Percentiles rank a stretch among this genome's conserved stretches.
These are phyloP conservation scores for Meloidogyne chitwoodi DNA, from an alignment of 1,140 invertebrate genomes.

Conservation along the genomic window DNA sequence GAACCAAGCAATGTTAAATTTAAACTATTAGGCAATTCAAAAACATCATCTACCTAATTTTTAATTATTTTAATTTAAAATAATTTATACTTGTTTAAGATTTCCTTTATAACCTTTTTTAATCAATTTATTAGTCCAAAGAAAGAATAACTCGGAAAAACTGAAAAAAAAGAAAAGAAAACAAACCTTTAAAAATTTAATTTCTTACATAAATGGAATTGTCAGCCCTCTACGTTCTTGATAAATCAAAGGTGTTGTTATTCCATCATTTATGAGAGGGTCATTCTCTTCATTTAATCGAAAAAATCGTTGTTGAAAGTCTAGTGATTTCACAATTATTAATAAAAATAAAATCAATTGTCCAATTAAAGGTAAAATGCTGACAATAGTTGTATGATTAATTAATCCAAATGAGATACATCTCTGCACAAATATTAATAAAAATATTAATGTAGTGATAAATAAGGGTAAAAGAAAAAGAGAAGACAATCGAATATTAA, in stretches of 20 bases:
- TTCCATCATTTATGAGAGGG: neutral
- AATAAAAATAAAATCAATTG: no score
- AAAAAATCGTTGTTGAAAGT: neutral
- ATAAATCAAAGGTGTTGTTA: neutral
- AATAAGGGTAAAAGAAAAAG: no score
- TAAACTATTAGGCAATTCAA: constrained; percentile 48
- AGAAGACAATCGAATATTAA: no score
- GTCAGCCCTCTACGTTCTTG: neutral
- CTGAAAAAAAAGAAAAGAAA: neutral
- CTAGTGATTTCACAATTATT: no score
- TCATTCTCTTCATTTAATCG: neutral
- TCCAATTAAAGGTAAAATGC: no score
- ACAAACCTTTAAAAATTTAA: neutral
- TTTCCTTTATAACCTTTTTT: constrained; percentile 47
- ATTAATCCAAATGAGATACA: no score
- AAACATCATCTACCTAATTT: constrained; percentile 51
- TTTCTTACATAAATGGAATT: neutral
- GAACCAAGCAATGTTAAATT: constrained; percentile 37
- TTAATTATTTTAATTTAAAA: neutral
- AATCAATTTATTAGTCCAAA: constrained; percentile 52
- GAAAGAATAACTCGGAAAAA: constrained; percentile 56
- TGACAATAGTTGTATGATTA: no score
- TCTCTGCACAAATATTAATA: no score
- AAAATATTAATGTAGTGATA: no score
- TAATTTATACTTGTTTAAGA: constrained; percentile 35